phyloP scores from a whole-genome alignment of 2,888 invertebrate species.

The Pristionchus fissidentatus region DNA sequence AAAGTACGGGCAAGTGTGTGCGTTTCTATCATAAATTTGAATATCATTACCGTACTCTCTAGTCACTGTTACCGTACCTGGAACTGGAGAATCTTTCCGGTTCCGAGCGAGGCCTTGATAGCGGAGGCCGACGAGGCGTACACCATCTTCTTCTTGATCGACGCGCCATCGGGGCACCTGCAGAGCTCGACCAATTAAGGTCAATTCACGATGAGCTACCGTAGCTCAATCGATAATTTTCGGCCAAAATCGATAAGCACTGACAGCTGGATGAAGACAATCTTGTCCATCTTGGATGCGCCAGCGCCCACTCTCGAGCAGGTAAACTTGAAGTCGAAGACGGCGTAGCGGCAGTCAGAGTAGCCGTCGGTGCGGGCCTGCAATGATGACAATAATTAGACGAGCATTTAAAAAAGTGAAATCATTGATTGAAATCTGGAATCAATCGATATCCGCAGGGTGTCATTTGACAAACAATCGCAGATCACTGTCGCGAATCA shows the following conservation, averaged over 20 bases:
- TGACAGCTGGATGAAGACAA: constrained; percentile 95
- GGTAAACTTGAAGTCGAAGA: constrained; percentile 96
- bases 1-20: too few relatives aligned
- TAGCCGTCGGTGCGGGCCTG: constrained; percentile 82
- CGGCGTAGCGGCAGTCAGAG: constrained; percentile 93
- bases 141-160: constrained; percentile 87
- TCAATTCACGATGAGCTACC: neutral
- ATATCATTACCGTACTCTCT: neutral
- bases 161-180: constrained; percentile 94
- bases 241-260: too few relatives aligned
- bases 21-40: too few relatives aligned
- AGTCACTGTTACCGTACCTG: constrained; percentile 64
- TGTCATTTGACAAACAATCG: neutral
- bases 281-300: constrained; percentile 94
- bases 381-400: neutral
- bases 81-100: constrained; percentile 74
- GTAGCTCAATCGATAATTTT: neutral
- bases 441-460: neutral
- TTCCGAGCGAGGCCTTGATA: constrained; percentile 91
- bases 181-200: constrained; percentile 49
- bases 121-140: constrained; percentile 96
- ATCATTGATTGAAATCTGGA: neutral
- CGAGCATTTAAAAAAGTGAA: neutral
- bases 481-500: neutral
- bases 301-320: constrained; percentile 90